Conservation (phyloP, 2,888 invertebrate species). For the Itoplectis maculator region DNA sequence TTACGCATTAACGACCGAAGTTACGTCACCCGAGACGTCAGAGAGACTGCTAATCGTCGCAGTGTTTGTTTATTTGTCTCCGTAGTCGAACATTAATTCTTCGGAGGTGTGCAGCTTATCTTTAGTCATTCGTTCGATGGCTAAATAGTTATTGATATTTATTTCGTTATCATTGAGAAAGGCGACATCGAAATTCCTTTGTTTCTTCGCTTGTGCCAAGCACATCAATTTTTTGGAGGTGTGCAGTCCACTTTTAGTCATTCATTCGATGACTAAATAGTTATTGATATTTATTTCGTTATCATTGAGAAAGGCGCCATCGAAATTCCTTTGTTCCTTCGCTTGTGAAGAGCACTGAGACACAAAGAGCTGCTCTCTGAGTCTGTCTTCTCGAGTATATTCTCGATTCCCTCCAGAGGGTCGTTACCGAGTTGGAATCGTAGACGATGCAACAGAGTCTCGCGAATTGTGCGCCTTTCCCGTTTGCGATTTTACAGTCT, state of each 20-base stretch:
- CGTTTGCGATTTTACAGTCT: conserved; percentile 66
- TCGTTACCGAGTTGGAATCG: conserved; percentile 59
- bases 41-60: neutral
- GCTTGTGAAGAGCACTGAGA: conserved; percentile 52
- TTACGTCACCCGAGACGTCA: neutral
- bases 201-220: no score
- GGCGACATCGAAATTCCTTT: no score
- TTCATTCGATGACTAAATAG: no score
- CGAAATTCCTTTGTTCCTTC: conserved; percentile 51
- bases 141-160: no score
- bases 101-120: no score
- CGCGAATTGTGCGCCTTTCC: conserved; percentile 61
- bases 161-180: no score
- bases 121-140: no score
- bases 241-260: no score
- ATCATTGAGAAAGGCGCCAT: no score
- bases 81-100: neutral
- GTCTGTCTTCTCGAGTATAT: conserved; percentile 30
- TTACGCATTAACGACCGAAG: neutral
- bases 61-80: neutral
- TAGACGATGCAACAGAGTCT: conserved; percentile 52
- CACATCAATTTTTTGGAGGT: no score
- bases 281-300: no score
- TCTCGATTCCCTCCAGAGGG: conserved; percentile 60
- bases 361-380: conserved; percentile 44